Conservation (phyloP, 2,797 vertebrate genomes). For the Agapornis canus region DNA sequence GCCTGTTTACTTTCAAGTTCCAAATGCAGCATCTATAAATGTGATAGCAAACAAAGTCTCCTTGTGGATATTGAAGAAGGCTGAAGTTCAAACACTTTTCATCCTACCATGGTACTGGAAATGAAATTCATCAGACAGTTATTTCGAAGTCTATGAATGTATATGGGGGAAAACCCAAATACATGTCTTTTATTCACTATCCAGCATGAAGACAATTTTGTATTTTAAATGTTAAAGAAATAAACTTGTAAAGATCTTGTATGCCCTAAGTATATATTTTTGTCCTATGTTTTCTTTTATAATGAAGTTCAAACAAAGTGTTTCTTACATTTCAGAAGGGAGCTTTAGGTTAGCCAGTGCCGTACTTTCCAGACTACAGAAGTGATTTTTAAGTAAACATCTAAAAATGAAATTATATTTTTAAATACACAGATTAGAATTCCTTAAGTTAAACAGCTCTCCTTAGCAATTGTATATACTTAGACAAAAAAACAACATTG, state of each 20-base stretch:
- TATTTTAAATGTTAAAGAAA: conserved; percentile 58
- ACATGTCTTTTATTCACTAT: conserved; percentile 21
- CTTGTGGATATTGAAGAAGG: background rate
- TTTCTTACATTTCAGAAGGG: background rate
- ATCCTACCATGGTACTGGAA: conserved; percentile 68
- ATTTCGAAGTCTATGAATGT: conserved; percentile 24
- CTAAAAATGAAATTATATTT: conserved; percentile 25
- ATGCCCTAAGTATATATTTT: background rate
- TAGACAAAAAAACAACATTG: background rate
- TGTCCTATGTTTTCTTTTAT: conserved; percentile 27
- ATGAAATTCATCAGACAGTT: background rate
- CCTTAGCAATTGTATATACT: conserved; percentile 2
- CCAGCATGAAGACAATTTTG: conserved; percentile 9
- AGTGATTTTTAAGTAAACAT: conserved; percentile 24
- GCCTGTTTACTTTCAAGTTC: background rate
- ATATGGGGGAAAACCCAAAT: conserved; percentile 34
- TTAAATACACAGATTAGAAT: background rate
- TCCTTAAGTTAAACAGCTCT: background rate
- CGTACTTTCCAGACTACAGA: background rate
- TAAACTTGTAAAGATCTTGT: conserved; percentile 41
- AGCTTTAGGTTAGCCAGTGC: background rate
- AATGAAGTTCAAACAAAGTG: background rate
- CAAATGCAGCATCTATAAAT: background rate
- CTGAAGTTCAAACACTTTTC: conserved; percentile 34
- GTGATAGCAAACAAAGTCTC: background rate